Conservation (phyloP, 2,888 invertebrate genomes). For the Pelosia muscerda region DNA sequence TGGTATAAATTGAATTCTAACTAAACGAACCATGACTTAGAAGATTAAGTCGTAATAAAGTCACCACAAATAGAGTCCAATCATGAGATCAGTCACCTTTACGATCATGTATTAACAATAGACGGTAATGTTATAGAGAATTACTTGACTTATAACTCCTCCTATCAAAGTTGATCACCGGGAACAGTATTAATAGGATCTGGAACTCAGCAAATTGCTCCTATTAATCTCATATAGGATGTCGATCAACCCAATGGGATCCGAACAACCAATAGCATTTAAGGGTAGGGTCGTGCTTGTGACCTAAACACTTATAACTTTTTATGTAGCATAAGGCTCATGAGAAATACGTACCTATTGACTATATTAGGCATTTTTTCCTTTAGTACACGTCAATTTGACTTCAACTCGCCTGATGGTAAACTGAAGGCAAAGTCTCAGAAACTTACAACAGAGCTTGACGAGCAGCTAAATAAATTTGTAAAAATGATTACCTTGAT, state of each 20-base stretch:
- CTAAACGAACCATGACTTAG: background rate
- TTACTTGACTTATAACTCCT: background rate
- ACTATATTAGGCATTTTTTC: no score
- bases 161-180: background rate
- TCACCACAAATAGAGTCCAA: background rate
- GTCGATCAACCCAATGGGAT: background rate
- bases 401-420: no score
- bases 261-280: background rate
- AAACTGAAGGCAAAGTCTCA: no score
- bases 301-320: background rate
- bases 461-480: no score
- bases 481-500: no score
- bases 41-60: background rate
- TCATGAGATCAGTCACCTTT: background rate
- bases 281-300: background rate
- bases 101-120: background rate
- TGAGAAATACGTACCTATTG: no score
- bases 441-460: no score
- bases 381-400: no score
- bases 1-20: no score
- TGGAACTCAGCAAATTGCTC: background rate
- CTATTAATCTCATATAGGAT: slow-evolving; percentile 11
- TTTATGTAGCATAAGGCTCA: background rate
- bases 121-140: background rate
- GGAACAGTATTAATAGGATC: background rate